Percentiles rank a stretch among this genome's conserved stretches.
Evolutionary conservation across 2,113 vertebrate species (phyloP).

Genomic region (Pituophis catenifer): DNA sequence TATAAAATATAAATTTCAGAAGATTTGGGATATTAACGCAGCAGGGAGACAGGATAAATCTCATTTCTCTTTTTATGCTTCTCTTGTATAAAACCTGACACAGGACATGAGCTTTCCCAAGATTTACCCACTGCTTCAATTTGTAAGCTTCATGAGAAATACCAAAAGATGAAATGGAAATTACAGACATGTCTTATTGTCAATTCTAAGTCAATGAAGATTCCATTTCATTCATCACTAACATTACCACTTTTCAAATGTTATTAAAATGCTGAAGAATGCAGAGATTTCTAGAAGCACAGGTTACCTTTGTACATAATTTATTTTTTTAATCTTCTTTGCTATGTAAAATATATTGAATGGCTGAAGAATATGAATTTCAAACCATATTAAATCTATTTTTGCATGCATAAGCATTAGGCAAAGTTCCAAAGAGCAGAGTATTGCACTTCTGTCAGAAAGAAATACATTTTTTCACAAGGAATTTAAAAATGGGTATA

Average conservation of each 20-base stretch:
- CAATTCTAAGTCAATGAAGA: constrained; percentile 13
- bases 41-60: neutral
- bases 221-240: constrained; percentile 30
- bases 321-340: constrained; percentile 40
- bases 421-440: constrained; percentile 34
- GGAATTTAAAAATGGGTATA: neutral
- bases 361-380: constrained; percentile 56
- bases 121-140: neutral
- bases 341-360: constrained; percentile 48
- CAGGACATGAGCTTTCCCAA: neutral
- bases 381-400: constrained; percentile 60
- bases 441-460: constrained; percentile 3
- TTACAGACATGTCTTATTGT: neutral
- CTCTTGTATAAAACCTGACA: neutral
- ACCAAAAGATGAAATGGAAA: neutral
- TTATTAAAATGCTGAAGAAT: constrained; percentile 52
- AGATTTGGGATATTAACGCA: neutral
- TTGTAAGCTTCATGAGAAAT: neutral
- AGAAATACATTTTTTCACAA: neutral
- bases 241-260: constrained; percentile 26
- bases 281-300: constrained; percentile 68
- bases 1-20: constrained; percentile 21
- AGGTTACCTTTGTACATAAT: constrained; percentile 70
- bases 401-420: constrained; percentile 53
- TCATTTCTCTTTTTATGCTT: neutral